These are phyloP conservation scores for Agrochola litura DNA, from an alignment of 2,888 invertebrate genomes.

Conservation along the genomic window DNA sequence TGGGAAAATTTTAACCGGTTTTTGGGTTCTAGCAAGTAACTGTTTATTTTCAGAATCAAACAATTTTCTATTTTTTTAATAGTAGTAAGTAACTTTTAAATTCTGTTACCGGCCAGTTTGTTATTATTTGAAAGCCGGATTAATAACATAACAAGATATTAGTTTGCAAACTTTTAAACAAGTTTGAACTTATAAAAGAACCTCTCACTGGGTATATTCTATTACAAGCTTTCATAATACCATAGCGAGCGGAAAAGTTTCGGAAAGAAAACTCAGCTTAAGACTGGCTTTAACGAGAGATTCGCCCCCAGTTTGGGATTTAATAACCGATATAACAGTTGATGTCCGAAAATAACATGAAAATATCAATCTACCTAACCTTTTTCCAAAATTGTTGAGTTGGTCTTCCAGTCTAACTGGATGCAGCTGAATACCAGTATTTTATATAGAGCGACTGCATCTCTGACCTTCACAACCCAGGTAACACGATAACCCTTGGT, in stretches of 20 bases:
- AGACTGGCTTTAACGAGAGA: neutral
- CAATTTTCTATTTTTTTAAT: too few relatives aligned
- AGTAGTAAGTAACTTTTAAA: neutral
- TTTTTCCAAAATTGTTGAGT: neutral
- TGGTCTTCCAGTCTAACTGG: neutral
- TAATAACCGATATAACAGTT: too few relatives aligned
- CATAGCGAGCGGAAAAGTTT: conserved; percentile 6
- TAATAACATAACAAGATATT: too few relatives aligned
- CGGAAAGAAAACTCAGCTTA: neutral
- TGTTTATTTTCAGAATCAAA: too few relatives aligned
- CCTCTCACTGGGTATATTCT: too few relatives aligned
- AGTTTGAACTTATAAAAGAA: neutral
- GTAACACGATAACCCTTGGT: neutral
- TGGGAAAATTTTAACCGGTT: neutral
- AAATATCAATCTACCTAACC: too few relatives aligned
- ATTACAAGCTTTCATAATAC: neutral
- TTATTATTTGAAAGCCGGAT: neutral
- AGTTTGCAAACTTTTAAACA: neutral
- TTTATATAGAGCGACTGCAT: too few relatives aligned
- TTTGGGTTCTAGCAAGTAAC: neutral
- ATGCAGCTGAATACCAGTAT: neutral
- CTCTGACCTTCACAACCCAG: neutral
- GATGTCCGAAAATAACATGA: too few relatives aligned
- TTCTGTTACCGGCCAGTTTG: neutral
- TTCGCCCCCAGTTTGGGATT: too few relatives aligned